These are phyloP conservation scores for Centropyge bicolor DNA, from an alignment of 2,797 vertebrate genomes.

Conservation along the genomic window DNA sequence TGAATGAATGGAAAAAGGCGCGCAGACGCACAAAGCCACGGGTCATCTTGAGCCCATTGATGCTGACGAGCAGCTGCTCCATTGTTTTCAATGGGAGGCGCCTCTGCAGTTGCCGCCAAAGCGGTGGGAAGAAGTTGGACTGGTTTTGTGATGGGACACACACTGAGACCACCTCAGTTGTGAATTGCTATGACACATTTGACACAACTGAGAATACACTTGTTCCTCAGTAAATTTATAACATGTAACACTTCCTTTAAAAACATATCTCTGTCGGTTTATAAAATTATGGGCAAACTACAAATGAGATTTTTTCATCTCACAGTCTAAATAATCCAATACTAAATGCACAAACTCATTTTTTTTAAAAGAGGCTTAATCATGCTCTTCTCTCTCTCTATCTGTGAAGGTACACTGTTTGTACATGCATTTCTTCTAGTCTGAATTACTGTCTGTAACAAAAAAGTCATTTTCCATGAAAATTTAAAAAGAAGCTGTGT, in stretches of 20 bases:
- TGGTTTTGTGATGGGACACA: slow-evolving; percentile 49
- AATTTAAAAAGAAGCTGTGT: not conserved
- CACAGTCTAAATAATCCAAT: not conserved
- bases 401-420: not conserved
- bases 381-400: not conserved
- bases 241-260: too few species aligned
- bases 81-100: slow-evolving; percentile 73
- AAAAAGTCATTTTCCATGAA: not conserved
- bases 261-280: too few species aligned
- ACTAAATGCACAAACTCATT: not conserved
- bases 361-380: not conserved
- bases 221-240: not conserved
- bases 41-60: slow-evolving; percentile 65
- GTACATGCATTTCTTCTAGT: not conserved
- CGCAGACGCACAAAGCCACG: slow-evolving; percentile 63
- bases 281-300: not conserved
- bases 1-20: slow-evolving; percentile 57
- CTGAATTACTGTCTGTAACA: not conserved
- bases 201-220: not conserved
- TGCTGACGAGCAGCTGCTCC: slow-evolving; percentile 78
- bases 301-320: not conserved
- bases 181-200: not conserved
- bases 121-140: slow-evolving; percentile 68
- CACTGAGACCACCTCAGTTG: slow-evolving; percentile 25
- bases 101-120: slow-evolving; percentile 67